Evolutionary conservation across 2,113 vertebrate species (phyloP), one percentile per base, ranked within the genome.

Genomic region (Burhinus bistriatus): DNA sequence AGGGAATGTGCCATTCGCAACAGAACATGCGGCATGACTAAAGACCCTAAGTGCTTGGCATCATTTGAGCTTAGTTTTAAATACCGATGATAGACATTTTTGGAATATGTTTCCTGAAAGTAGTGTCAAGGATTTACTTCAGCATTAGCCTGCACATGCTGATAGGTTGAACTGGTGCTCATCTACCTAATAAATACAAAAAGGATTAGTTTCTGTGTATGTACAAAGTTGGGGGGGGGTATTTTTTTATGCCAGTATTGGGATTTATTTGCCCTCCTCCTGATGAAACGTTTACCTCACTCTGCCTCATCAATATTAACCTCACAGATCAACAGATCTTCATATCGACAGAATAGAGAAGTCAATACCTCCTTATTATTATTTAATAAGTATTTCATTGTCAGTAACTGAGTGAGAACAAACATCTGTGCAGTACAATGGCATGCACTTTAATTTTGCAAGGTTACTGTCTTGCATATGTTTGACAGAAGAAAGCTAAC

Each of bases 311-410:
- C 96, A 88, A 95, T 97, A 97, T 91, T 91, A 97, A 96, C 92
- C 94, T 95, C 92, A 84, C 90, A 97, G 83, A 97, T 96, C 91
- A 96, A 97, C 97, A 97, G 97, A 96, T 98, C 97, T 97, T 97
- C 96, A 64, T 97, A 98, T 93, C 6, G 95, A 96, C 96, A 97
- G 76, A 97, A 95, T 76, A 96, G 87, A 93, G 86, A 87, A 96
- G 97, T 98, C 97, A 93, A 97, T 98, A 96, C 57, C 92, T 66
- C 82, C 91, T 97, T 97, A 97, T 98, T 97, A 97, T 96, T 98
- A 97, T 98, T 98, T 98, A 97, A 98, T 96, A 98, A 97, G 94
- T 97, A 97, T 97, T 96, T 97, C 93, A 98, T 97, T 97, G 94
- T 97, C 87, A 96, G 90, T 97, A 94, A 92, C 81, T 72, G 78